A percentile compares a stretch with the other conserved stretches of the same genome.
Conservation (phyloP, 2,797 vertebrate genomes). For the Spinibarbus caldwelli region DNA sequence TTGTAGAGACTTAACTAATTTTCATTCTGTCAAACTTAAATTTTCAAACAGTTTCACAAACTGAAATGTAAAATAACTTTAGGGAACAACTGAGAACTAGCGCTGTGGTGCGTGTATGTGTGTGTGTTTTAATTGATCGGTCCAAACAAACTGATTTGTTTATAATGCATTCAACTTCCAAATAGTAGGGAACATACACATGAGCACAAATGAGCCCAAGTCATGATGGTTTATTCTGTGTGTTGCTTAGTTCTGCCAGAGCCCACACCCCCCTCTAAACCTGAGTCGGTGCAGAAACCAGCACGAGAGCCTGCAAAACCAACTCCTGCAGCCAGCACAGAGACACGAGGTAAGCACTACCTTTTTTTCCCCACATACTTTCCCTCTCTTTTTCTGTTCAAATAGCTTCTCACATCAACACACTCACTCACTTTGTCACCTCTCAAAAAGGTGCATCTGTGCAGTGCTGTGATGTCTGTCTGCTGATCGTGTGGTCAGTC, state of each 20-base stretch:
- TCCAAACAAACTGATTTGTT: background rate
- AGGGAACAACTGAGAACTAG: background rate
- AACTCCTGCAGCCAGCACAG: constrained; percentile 65
- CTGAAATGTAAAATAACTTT: background rate
- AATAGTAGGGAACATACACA: background rate
- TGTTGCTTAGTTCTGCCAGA: constrained; percentile 69
- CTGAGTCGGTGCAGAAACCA: constrained; percentile 73
- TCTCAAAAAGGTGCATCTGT: background rate
- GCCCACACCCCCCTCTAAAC: constrained; percentile 73
- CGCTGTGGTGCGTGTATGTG: background rate
- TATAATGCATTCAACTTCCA: background rate
- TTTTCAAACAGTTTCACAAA: background rate
- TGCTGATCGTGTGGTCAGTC: background rate
- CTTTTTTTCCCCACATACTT: background rate
- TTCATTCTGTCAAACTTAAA: background rate
- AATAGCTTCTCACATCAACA: background rate
- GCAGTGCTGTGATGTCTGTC: constrained; percentile 2
- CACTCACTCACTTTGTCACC: background rate
- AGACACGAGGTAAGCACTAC: constrained; percentile 52
- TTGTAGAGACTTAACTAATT: background rate
- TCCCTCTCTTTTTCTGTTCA: background rate
- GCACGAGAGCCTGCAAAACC: constrained; percentile 76
- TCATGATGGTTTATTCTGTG: constrained; percentile 18
- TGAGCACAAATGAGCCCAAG: background rate
- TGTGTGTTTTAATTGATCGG: background rate